Base-by-base conservation (phyloP, 2,113 vertebrate genomes). In the Archilochus colubris region DNA sequence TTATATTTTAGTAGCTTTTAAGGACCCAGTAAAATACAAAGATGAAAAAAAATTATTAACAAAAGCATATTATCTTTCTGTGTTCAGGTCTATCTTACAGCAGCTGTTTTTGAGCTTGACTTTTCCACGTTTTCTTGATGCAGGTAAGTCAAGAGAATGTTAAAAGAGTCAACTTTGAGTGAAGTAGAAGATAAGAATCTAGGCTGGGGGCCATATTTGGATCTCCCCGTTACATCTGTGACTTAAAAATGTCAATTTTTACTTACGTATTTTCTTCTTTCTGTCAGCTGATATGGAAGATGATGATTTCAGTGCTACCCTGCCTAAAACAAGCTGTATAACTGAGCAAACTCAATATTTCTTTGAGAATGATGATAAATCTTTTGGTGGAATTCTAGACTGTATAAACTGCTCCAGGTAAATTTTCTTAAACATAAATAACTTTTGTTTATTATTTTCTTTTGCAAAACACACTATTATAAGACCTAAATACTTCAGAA, bases 341-440 rank as follows among this genome's bases (percentile, higher is more conserved):
- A 99, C 99, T 9, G 99, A 99, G 91, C 99, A 99, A 97, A 99
- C 99, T 17, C 99, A 99, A 89, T 99, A 99, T 97, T 99, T 99
- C 98, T 99, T 99, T 89, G 98, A 99, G 93, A 99, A 99, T 28
- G 98, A 99, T 6, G 98, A 99, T 90, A 98, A 97, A 97, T 98
- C 99, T 33, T 99, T 99, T 97, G 94, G 96, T 91, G 98, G 99
- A 53, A 97, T 99, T 21, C 96, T 99, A 94, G 99, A 99, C 97
- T 99, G 99, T 97, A 98, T 98, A 92, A 99, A 99, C 98, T 99
- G 99, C 89, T 99, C 99, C 96, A 99, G 99, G 99, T 99, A 98
- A 89, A 83, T 61, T 36, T 86, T 64, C 25, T 92, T 76, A 17
- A 55, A 4, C 79, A 50, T 46, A 27, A 76, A 30, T 58, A 61